Base-by-base conservation (phyloP, 2,797 vertebrate genomes). In the Acrocephalus scirpaceus region DNA sequence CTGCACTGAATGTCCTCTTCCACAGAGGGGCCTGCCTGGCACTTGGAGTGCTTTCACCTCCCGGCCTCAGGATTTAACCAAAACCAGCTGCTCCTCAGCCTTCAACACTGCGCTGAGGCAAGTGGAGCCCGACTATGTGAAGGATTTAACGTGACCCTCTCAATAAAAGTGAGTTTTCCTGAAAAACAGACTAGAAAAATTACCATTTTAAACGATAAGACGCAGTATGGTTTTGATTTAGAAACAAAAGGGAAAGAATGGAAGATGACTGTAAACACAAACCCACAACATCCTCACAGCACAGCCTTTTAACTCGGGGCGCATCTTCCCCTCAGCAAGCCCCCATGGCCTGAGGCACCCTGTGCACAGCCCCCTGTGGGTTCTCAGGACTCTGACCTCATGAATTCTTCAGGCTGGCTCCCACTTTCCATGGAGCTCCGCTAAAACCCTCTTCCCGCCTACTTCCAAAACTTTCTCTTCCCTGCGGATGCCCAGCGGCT, bases 331-430 rank as follows among this genome's bases (percentile, higher is more conserved):
- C 25, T 27, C n/a, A 53, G 64, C 25, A 66, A 58, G 42, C 5
- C 13, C 15, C 10, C 45, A 1, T 0, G 20, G 36, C 13, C 23
- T 61, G 76, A 61, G 20, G 18, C 10, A 8, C 30, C 4, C 29
- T 17, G 23, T 3, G 27, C 56, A 4, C 16, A 29, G 4, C 11
- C 0, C 23, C 19, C 9, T n/a, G 21, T 1, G 22, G 1, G 3
- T 6, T 64, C 30, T 61, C 40, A 47, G n/a, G 8, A 21, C 40
- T 64, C 56, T 16, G 13, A 13, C 34, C 5, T 22, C 32, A 5
- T 1, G 9, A 3, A 2, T 8, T 1, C 30, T 9, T 3, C 40
- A 18, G 9, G 1, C 4, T 32, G 38, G 38, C 30, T 15, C 25
- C 7, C 16, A 19, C 8, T 15, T 34, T 3, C 13, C n/a, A 6